These are phyloP conservation scores for Parnassius glacialis DNA, from an alignment of 2,888 invertebrate species.

Conservation along the genomic window DNA sequence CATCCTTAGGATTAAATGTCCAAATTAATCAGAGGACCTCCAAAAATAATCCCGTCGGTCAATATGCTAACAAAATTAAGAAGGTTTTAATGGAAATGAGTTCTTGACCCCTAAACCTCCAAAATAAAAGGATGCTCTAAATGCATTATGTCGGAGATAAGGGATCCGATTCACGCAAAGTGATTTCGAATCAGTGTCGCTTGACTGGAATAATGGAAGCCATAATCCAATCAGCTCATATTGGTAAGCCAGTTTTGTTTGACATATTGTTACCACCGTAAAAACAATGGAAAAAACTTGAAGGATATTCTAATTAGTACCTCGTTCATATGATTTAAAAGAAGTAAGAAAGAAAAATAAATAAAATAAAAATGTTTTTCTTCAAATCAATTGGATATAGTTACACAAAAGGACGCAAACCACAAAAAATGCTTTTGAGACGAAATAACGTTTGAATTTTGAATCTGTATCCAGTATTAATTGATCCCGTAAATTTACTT, in stretches of 20 bases:
- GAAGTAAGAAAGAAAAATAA: too few relatives aligned
- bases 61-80: conserved; percentile 32
- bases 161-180: conserved; percentile 48
- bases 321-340: too few relatives aligned
- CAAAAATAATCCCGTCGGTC: conserved; percentile 18
- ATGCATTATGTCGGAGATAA: conserved; percentile 48
- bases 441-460: too few relatives aligned
- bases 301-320: too few relatives aligned
- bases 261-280: conserved; percentile 9
- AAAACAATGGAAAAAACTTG: too few relatives aligned
- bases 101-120: conserved; percentile 34
- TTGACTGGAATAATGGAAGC: conserved; percentile 32
- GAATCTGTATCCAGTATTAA: too few relatives aligned
- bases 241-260: background rate
- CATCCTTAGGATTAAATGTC: conserved; percentile 4
- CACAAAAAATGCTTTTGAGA: too few relatives aligned
- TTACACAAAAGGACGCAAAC: too few relatives aligned
- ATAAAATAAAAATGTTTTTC: too few relatives aligned
- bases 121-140: conserved; percentile 40
- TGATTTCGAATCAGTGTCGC: conserved; percentile 38
- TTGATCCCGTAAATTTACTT: too few relatives aligned
- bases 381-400: too few relatives aligned
- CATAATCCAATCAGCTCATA: conserved; percentile 16
- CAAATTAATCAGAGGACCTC: conserved; percentile 7
- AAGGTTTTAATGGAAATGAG: conserved; percentile 42